Percentiles rank a stretch among this genome's conserved stretches.
phyloP scores from a whole-genome alignment of 2,113 vertebrate genomes.

The Silurus asotus region DNA sequence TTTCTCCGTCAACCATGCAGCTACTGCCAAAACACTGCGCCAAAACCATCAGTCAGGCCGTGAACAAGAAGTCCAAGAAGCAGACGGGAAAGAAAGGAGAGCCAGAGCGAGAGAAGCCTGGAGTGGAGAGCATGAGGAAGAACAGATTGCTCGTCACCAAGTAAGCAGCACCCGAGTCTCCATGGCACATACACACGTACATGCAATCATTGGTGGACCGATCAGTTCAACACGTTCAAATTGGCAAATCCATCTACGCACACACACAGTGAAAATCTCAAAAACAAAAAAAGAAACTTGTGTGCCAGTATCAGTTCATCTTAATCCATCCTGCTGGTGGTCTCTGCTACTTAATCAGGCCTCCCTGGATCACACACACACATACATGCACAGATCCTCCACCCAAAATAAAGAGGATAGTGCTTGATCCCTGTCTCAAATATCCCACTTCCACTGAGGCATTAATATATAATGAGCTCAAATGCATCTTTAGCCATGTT shows the following conservation, averaged over 20 bases:
- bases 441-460: slow-evolving; percentile 20
- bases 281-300: background rate
- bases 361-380: background rate
- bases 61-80: slow-evolving; percentile 98
- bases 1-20: slow-evolving; percentile 64
- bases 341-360: slow-evolving; percentile 23
- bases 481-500: background rate
- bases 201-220: no score
- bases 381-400: background rate
- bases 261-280: background rate
- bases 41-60: slow-evolving; percentile 99
- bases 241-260: no score
- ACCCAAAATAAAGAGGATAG: slow-evolving; percentile 44
- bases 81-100: slow-evolving; percentile 98
- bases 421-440: slow-evolving; percentile 15
- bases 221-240: background rate
- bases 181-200: background rate
- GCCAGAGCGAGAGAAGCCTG: slow-evolving; percentile 95
- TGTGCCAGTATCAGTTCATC: background rate
- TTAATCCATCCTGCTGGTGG: slow-evolving; percentile 31
- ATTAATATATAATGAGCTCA: slow-evolving; percentile 24
- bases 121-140: slow-evolving; percentile 99
- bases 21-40: slow-evolving; percentile 98
- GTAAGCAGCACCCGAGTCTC: slow-evolving; percentile 70
- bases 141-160: slow-evolving; percentile 97